phyloP scores from a whole-genome alignment of 1,140 invertebrate genomes.

The Cydia pomonella region DNA sequence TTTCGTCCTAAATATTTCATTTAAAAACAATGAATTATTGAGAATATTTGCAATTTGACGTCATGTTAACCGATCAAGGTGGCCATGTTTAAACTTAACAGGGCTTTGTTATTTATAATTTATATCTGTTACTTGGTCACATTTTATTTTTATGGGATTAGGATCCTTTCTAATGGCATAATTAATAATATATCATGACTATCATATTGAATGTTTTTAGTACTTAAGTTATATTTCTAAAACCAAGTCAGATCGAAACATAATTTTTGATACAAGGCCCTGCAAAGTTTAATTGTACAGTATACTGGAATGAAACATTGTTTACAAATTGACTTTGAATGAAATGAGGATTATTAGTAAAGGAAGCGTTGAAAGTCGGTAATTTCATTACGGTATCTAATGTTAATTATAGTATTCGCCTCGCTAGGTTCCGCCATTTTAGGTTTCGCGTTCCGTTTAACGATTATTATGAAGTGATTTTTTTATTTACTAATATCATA shows the following conservation, averaged over 20 bases:
- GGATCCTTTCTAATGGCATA: too few species aligned
- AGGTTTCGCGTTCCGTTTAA: not conserved
- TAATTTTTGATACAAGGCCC: not conserved
- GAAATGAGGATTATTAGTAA: constrained; percentile 12
- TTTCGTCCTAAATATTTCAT: not conserved
- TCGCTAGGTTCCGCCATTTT: not conserved
- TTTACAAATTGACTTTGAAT: not conserved
- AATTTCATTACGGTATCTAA: constrained; percentile 21
- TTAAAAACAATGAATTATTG: not conserved
- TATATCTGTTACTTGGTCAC: not conserved
- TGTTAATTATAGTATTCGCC: not conserved
- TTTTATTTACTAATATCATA: too few species aligned
- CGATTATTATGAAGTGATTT: not conserved
- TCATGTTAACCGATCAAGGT: constrained; percentile 1
- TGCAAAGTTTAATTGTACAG: not conserved
- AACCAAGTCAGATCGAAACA: not conserved
- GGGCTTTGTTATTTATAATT: not conserved
- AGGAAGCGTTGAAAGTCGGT: constrained; percentile 4
- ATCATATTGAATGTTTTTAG: too few species aligned
- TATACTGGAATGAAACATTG: not conserved
- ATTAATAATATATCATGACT: too few species aligned
- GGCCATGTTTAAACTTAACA: not conserved
- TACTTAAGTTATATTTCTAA: not conserved
- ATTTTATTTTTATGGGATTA: not conserved
- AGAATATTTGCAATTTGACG: not conserved